Conservation (phyloP, 2,113 vertebrate species). For the Pungitius pungitius region DNA sequence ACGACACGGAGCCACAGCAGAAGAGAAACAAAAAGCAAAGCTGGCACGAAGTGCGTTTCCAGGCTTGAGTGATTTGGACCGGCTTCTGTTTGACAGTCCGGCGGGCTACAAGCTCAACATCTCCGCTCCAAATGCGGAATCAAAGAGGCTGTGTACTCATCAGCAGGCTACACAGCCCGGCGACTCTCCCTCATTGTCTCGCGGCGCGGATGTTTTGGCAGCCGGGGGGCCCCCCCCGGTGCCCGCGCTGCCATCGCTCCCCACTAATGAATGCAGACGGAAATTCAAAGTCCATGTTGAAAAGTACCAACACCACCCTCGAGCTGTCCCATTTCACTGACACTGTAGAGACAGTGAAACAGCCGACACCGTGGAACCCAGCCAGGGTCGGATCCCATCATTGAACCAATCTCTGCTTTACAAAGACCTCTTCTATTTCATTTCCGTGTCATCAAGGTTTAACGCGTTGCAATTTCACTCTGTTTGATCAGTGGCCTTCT, state of each 20-base stretch:
- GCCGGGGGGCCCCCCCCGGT: slow-evolving; percentile 49
- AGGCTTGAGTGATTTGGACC: slow-evolving; percentile 53
- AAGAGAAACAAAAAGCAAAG: slow-evolving; percentile 43
- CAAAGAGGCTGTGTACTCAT: slow-evolving; percentile 63
- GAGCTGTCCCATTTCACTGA: slow-evolving; percentile 31
- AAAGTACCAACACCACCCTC: slow-evolving; percentile 39
- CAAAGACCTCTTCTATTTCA: not conserved
- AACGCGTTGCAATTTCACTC: slow-evolving; percentile 1
- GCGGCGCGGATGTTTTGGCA: slow-evolving; percentile 59
- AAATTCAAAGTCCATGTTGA: slow-evolving; percentile 63
- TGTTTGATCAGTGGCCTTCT: slow-evolving; percentile 18
- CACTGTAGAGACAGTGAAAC: slow-evolving; percentile 5
- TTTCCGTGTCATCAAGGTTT: slow-evolving; percentile 22
- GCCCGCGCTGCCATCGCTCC: slow-evolving; percentile 47
- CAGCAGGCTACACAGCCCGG: slow-evolving; percentile 58
- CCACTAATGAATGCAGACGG: slow-evolving; percentile 66
- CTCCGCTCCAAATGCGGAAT: slow-evolving; percentile 64
- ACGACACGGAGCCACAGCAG: slow-evolving; percentile 37
- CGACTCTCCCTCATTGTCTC: slow-evolving; percentile 55
- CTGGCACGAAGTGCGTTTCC: slow-evolving; percentile 43
- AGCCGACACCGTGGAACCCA: not conserved
- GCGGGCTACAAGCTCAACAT: slow-evolving; percentile 52
- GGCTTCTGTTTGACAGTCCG: slow-evolving; percentile 54
- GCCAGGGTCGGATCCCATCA: slow-evolving; percentile 24
- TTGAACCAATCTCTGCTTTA: not conserved